Evolutionary conservation across 2,797 vertebrate species (phyloP), one percentile per base, ranked within the genome.

Genomic region (Mionectes olivaceus): DNA sequence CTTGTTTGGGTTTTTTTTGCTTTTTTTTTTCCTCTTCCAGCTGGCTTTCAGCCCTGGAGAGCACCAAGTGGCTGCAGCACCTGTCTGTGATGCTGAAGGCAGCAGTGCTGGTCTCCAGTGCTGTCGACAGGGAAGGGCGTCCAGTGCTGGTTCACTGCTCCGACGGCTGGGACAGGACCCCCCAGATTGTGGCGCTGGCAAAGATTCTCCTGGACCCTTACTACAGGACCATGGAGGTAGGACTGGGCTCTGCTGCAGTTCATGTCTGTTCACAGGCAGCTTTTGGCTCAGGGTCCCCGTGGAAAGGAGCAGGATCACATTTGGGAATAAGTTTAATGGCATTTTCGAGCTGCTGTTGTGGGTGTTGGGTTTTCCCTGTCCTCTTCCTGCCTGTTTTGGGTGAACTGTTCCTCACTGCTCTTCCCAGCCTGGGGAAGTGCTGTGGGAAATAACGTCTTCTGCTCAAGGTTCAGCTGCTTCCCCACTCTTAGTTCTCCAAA

Each of bases 21-120:
- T 15, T 69, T 87, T 92, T 86, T 43, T 57, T 5, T 13, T 3
- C 33, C 5, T 28, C 8, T 59, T 64, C 19, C 97, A 99, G 99
- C 97, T 99, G 99, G 99, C 98, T 99, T 59, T 99, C 99, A 2
- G 99, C 99, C 5, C 98, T 99, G 60, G 99, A 99, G 97, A 99
- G 98, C 96, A 99, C 99, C 76, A 99, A 99, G 75, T 99, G 99
- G 99, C 98, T 99, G 94, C 99, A 99, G 98, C 99, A 99, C 96
- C 98, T 99, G 81, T 99, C 99, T 1, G 98, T 99, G 97, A 99
- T 99, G 99, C 97, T 99, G 88, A 99, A 99, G 97, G 99, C 99
- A 4, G 99, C 99, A 35, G 98, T 99, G 84, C 97, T 99, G 87
- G 99, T 99, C 93, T 98, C 99, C 80, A 99, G 98, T 30, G 99